Conservation (phyloP, 2,888 invertebrate genomes). For the Nymphalis polychloros region DNA sequence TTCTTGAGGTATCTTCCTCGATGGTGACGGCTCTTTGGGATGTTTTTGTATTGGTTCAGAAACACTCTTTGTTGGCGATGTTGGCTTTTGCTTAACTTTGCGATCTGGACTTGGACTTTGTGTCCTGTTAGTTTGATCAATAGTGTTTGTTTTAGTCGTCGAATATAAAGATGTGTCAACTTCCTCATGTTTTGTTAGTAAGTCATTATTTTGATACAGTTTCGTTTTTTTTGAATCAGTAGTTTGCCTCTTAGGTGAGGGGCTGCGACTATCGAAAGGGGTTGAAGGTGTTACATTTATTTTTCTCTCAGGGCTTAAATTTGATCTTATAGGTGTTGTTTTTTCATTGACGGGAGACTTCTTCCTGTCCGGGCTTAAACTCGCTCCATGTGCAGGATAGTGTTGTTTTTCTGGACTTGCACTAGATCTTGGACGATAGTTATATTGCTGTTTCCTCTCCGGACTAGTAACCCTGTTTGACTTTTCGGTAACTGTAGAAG, state of each 20-base stretch:
- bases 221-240: slow-evolving; percentile 2
- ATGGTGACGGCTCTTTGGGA: slow-evolving; percentile 22
- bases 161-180: neutral
- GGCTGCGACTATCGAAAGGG: slow-evolving; percentile 18
- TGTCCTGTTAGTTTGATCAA: slow-evolving; percentile 31
- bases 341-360: slow-evolving; percentile 39
- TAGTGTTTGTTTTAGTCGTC: slow-evolving; percentile 7
- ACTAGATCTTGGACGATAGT: slow-evolving; percentile 50
- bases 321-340: slow-evolving; percentile 41
- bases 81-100: slow-evolving; percentile 29
- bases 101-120: slow-evolving; percentile 50
- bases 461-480: slow-evolving; percentile 52
- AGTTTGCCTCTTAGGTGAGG: slow-evolving; percentile 14
- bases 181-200: slow-evolving; percentile 4
- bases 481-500: slow-evolving; percentile 57
- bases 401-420: slow-evolving; percentile 62
- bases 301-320: slow-evolving; percentile 50
- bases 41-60: slow-evolving; percentile 26
- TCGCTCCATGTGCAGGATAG: slow-evolving; percentile 45
- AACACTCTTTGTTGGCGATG: slow-evolving; percentile 25
- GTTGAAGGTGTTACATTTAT: slow-evolving; percentile 7
- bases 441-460: slow-evolving; percentile 54
- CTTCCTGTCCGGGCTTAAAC: slow-evolving; percentile 52
- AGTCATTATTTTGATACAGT: neutral
- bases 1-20: slow-evolving; percentile 27